phyloP scores from a whole-genome alignment of 2,888 invertebrate genomes.

The Matsumyia berberina region DNA sequence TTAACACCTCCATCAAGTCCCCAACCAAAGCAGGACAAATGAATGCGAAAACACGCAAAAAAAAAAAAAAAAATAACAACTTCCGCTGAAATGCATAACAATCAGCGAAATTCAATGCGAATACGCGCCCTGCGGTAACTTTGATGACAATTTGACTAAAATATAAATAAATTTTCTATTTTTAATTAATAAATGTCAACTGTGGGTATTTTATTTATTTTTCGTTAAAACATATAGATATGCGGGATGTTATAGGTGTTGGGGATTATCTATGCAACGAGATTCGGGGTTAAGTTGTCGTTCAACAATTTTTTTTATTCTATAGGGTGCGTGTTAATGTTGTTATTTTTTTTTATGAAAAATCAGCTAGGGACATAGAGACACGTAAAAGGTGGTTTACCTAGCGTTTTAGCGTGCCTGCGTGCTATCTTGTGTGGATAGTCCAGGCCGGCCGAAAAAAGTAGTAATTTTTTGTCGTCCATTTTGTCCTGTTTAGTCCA shows the following conservation, averaged over 20 bases:
- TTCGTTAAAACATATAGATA: slow-evolving; percentile 76
- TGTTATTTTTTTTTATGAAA: neutral
- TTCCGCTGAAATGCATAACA: slow-evolving; percentile 74
- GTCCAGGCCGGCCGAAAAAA: no score
- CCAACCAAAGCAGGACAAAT: slow-evolving; percentile 20
- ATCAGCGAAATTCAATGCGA: slow-evolving; percentile 71
- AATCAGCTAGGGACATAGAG: neutral
- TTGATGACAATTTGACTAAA: slow-evolving; percentile 83
- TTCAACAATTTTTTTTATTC: neutral
- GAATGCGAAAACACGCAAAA: no score
- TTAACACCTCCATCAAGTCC: slow-evolving; percentile 60
- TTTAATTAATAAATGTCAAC: slow-evolving; percentile 83
- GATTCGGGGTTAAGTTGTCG: neutral
- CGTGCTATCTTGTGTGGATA: no score
- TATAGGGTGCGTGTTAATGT: neutral
- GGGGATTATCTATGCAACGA: slow-evolving; percentile 2
- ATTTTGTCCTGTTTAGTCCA: no score
- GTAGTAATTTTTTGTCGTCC: no score
- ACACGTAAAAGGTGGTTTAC: no score
- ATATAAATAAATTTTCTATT: slow-evolving; percentile 82
- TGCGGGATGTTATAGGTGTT: neutral
- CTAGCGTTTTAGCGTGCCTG: no score
- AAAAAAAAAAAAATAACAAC: slow-evolving; percentile 32
- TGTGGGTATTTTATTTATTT: slow-evolving; percentile 79
- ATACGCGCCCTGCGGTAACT: slow-evolving; percentile 73